Base-by-base conservation (phyloP, 35 echinoderm and acorn worm species). In the Holothuria glaberrima region DNA sequence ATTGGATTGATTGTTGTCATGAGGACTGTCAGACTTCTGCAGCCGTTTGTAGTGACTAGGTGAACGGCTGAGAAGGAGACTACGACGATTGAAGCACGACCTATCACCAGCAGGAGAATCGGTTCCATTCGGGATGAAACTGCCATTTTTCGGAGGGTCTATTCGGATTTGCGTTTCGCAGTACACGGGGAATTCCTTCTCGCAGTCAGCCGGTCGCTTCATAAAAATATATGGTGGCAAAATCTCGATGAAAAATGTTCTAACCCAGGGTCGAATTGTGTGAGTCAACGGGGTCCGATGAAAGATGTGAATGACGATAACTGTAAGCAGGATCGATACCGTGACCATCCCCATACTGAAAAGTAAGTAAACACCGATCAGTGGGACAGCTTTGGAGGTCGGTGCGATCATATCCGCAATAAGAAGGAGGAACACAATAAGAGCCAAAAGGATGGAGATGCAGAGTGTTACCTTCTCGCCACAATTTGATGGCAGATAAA, bases 261-360 rank as follows among this genome's bases (percentile, higher is more conserved):
- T 90, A 30, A 98, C 95, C 95, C 95, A 98, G 0, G 69, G 30
- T 21, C 93, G 86, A 80, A 98, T 90, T 29, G 95, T 94, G 63
- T 98, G 95, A 5, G 95, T 98, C 61, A 90, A 87, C 14, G 92
- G 87, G 16, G 93, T 88, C 6, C 95, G 92, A 79, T 94, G 93
- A 82, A 94, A 94, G 32, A 98, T 75, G 87, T 98, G 94, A 32
- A 98, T 94, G 44, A 92, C 91, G 27, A 98, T 94, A 59, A 98
- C 93, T 17, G 95, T 98, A 13, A 94, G 75, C 4, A 94, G 86
- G 22, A 92, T 98, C 18, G 95, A 98, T 18, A 98, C 80, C 30
- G 90, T 92, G 58, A 98, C 95, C 86, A 98, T 94, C 18, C 86
- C 92, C 95, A 98, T 98, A 48, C 93, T 94, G 88, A 98, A 98